These are phyloP conservation scores for Menura novaehollandiae DNA, from an alignment of 2,113 vertebrate species.

Conservation along the genomic window DNA sequence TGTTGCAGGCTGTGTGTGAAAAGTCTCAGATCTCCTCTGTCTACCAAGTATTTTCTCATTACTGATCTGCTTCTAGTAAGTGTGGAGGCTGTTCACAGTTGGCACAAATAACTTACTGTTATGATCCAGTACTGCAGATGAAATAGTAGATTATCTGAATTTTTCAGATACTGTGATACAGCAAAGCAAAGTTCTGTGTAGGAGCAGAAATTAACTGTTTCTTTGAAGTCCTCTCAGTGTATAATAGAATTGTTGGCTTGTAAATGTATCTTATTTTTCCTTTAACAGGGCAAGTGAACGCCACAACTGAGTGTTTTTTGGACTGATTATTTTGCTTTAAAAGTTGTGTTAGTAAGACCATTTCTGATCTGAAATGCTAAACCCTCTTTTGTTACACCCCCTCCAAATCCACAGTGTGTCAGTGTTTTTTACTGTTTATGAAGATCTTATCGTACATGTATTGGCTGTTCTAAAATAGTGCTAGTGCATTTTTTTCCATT, in stretches of 20 bases:
- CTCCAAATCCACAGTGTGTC: not conserved
- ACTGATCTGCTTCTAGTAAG: not conserved
- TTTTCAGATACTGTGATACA: not conserved
- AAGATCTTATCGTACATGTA: not conserved
- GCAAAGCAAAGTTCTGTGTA: not conserved
- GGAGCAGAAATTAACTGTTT: not conserved
- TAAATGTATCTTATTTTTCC: not conserved
- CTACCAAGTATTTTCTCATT: not conserved
- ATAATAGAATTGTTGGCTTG: not conserved
- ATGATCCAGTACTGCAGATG: not conserved
- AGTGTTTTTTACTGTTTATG: not conserved
- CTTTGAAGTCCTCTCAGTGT: not conserved
- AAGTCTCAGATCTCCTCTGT: not conserved
- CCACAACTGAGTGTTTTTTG: not conserved
- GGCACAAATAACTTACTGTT: slow-evolving; percentile 7
- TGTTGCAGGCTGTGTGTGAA: not conserved
- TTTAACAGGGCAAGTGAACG: not conserved
- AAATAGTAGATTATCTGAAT: not conserved
- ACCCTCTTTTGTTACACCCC: not conserved
- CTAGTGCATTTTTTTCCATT: not conserved
- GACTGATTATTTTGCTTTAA: not conserved
- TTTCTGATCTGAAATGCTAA: not conserved
- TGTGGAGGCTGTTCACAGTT: not conserved
- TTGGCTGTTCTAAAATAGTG: not conserved
- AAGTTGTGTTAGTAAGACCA: not conserved